Conservation (phyloP, 2,113 vertebrate species). For the Corydoras maculifer region DNA sequence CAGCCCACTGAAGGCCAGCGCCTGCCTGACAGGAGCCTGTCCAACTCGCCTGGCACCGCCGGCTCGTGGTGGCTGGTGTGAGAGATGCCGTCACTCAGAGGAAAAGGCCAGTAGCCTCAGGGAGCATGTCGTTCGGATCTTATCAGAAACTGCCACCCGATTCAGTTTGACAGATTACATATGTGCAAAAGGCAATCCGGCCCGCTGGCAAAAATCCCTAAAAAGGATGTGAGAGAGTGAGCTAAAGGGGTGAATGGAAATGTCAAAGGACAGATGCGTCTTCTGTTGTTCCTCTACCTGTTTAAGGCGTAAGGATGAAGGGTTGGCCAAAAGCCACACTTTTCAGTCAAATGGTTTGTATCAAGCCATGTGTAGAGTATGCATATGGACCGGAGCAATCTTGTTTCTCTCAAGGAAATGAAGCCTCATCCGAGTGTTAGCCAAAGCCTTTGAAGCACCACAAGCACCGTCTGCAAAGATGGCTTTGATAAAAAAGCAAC, state of each 20-base stretch:
- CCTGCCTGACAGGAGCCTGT: slow-evolving; percentile 28
- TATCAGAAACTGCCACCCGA: slow-evolving; percentile 62
- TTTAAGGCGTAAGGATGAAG: not conserved
- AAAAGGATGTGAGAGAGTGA: slow-evolving; percentile 68
- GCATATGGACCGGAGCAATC: not conserved
- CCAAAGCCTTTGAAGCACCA: not conserved
- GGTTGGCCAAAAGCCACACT: slow-evolving; percentile 2
- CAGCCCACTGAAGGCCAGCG: slow-evolving; percentile 31
- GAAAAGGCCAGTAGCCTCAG: slow-evolving; percentile 55
- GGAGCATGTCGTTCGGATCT: slow-evolving; percentile 56
- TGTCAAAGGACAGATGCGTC: slow-evolving; percentile 74
- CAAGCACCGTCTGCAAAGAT: not conserved
- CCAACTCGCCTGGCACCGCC: slow-evolving; percentile 29
- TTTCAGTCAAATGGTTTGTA: slow-evolving; percentile 7
- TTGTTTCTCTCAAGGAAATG: not conserved
- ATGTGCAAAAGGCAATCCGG: slow-evolving; percentile 77
- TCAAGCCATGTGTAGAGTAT: not conserved
- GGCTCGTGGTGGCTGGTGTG: slow-evolving; percentile 42
- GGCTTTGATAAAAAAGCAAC: not conserved
- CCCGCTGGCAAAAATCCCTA: slow-evolving; percentile 69
- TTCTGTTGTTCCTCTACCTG: slow-evolving; percentile 15
- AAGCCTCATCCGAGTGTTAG: not conserved
- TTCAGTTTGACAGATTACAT: slow-evolving; percentile 75
- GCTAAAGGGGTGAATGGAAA: slow-evolving; percentile 73
- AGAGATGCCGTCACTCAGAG: slow-evolving; percentile 45